phyloP scores from a whole-genome alignment of 2,888 invertebrate genomes.

The Luperina testacea region DNA sequence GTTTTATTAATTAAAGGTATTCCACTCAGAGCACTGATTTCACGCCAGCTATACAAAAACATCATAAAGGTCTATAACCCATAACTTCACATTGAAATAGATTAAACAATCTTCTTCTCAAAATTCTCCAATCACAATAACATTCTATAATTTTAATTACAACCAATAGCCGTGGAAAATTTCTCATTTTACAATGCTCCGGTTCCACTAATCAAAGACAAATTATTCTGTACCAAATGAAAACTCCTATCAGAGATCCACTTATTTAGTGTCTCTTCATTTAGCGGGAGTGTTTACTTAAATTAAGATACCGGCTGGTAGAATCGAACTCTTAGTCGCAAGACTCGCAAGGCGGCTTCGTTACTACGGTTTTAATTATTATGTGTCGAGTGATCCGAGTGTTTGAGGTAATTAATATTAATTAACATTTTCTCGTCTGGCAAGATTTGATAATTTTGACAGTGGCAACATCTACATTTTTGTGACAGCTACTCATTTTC shows the following conservation, averaged over 20 bases:
- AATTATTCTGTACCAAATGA: constrained; percentile 78
- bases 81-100: background rate
- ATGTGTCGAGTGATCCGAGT: constrained; percentile 47
- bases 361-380: constrained; percentile 72
- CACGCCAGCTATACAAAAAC: background rate
- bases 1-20: background rate
- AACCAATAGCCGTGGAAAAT: constrained; percentile 12
- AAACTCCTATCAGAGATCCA: constrained; percentile 75
- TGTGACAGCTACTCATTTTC: background rate
- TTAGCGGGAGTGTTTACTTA: constrained; percentile 84
- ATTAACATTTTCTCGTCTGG: constrained; percentile 1
- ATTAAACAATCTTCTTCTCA: background rate
- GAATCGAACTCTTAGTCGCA: constrained; percentile 68
- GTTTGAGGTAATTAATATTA: constrained; percentile 39
- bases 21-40: background rate
- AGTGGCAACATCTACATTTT: background rate
- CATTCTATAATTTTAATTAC: background rate
- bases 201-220: constrained; percentile 76
- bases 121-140: background rate
- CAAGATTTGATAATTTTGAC: background rate
- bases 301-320: constrained; percentile 81
- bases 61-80: background rate
- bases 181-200: constrained; percentile 66
- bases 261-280: constrained; percentile 85
- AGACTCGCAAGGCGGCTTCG: constrained; percentile 54